These are phyloP conservation scores for Meandrusa payeni DNA, from an alignment of 2,888 invertebrate species.

Conservation along the genomic window DNA sequence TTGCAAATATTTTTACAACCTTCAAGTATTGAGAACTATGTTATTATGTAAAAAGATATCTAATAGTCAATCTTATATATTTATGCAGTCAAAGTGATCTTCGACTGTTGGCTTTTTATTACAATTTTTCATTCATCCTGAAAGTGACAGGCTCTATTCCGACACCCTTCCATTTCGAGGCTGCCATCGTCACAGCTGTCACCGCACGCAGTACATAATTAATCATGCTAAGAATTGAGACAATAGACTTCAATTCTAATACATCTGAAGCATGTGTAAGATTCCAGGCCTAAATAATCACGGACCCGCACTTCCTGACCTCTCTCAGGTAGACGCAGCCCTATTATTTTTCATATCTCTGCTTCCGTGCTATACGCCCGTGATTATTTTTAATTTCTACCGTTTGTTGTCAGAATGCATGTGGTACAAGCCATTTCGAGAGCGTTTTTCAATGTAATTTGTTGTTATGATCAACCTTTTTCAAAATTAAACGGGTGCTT, in stretches of 20 bases:
- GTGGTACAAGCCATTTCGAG: conserved; percentile 57
- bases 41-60: too few relatives aligned
- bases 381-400: conserved; percentile 71
- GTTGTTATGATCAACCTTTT: conserved; percentile 11
- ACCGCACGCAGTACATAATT: conserved; percentile 33
- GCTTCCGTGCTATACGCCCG: conserved; percentile 50
- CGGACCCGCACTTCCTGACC: conserved; percentile 46
- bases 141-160: conserved; percentile 29
- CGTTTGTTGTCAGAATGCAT: conserved; percentile 55
- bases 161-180: conserved; percentile 28
- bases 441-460: conserved; percentile 50
- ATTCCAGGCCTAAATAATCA: conserved; percentile 50
- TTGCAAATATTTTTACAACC: too few relatives aligned
- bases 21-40: too few relatives aligned
- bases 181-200: conserved; percentile 30
- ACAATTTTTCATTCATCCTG: conserved; percentile 35
- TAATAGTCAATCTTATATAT: conserved; percentile 6
- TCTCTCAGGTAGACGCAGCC: conserved; percentile 41
- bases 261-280: conserved; percentile 39
- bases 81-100: conserved; percentile 2
- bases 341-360: conserved; percentile 69
- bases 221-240: conserved; percentile 34
- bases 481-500: background rate
- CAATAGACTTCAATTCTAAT: conserved; percentile 37
- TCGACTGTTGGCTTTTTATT: conserved; percentile 3